phyloP scores from a whole-genome alignment of 2,888 invertebrate genomes.

The Patella ulyssiponensis region DNA sequence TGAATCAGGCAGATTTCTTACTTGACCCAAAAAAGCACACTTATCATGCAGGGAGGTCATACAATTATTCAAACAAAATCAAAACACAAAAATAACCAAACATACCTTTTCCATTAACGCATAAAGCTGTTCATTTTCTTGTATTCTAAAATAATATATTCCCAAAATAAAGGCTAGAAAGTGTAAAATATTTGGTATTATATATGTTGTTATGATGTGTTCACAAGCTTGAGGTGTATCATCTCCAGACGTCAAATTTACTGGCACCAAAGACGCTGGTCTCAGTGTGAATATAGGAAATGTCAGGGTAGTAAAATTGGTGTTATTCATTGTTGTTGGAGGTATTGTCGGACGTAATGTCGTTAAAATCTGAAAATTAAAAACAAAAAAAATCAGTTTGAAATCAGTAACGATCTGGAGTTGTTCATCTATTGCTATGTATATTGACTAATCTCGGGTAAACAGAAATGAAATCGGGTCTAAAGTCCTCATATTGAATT shows the following conservation, averaged over 20 bases:
- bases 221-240: constrained; percentile 53
- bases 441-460: no score
- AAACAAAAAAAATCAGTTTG: background rate
- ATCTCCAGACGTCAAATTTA: constrained; percentile 40
- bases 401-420: background rate
- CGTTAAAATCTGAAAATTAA: constrained; percentile 32
- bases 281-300: constrained; percentile 31
- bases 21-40: no score
- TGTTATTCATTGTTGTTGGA: constrained; percentile 29
- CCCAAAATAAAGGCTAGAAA: constrained; percentile 69
- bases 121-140: constrained; percentile 71
- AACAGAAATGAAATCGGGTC: no score
- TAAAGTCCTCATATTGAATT: no score
- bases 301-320: constrained; percentile 17
- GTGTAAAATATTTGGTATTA: constrained; percentile 70
- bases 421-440: no score
- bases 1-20: no score
- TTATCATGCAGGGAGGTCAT: no score
- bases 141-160: constrained; percentile 66
- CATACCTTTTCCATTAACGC: constrained; percentile 71
- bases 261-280: constrained; percentile 27
- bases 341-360: constrained; percentile 35
- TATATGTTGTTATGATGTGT: constrained; percentile 70
- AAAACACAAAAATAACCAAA: background rate
- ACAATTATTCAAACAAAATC: no score